A percentile compares a stretch with the other conserved stretches of the same genome.
phyloP scores from a whole-genome alignment of 2,888 invertebrate species.

The Drosophila sordidula region DNA sequence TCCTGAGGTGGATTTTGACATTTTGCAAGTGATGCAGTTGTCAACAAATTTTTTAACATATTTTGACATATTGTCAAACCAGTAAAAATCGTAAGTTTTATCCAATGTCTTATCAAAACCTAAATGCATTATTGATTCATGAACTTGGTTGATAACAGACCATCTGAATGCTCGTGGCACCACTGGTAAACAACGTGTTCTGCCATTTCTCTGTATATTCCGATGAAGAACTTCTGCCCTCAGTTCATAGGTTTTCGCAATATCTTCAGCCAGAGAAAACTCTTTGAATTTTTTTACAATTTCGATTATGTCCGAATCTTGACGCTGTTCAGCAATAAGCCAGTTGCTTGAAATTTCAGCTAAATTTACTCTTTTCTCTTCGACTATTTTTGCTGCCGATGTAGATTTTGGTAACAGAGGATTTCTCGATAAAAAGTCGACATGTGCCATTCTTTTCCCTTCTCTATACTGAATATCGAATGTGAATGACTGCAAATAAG shows the following conservation, averaged over 20 bases:
- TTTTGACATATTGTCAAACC: too few relatives aligned
- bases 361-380: conserved; percentile 22
- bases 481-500: conserved; percentile 8
- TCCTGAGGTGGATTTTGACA: conserved; percentile 2
- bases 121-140: conserved; percentile 9
- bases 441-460: conserved; percentile 37
- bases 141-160: background rate
- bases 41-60: conserved; percentile 2
- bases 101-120: conserved; percentile 3
- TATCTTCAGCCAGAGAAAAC: conserved; percentile 9
- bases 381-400: conserved; percentile 6
- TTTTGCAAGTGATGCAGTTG: conserved; percentile 2
- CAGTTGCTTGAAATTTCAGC: conserved; percentile 36
- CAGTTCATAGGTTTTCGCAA: conserved; percentile 35
- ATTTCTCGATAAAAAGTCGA: conserved; percentile 27
- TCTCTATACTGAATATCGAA: too few relatives aligned
- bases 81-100: background rate
- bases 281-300: conserved; percentile 1
- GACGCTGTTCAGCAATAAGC: conserved; percentile 10
- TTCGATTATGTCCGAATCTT: conserved; percentile 1
- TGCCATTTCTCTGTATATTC: conserved; percentile 24
- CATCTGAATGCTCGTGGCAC: conserved; percentile 15
- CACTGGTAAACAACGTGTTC: conserved; percentile 20
- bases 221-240: conserved; percentile 21
- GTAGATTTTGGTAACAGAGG: conserved; percentile 3